Percentiles rank a stretch among this genome's conserved stretches.
These are phyloP conservation scores for Erannis defoliaria DNA, from an alignment of 2,888 invertebrate species.

Conservation along the genomic window DNA sequence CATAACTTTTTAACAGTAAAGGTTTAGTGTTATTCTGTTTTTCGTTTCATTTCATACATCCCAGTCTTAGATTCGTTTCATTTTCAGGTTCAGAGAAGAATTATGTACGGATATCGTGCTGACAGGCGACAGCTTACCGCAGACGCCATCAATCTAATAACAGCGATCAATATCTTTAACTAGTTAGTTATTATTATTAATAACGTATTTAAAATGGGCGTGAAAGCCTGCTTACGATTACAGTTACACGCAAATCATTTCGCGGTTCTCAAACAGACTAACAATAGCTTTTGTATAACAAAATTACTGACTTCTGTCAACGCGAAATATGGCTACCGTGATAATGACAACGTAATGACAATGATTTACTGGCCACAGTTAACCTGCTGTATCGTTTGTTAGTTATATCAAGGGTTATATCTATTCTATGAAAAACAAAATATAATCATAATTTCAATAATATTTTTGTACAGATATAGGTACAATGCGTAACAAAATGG, in stretches of 20 bases:
- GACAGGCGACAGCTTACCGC: not conserved
- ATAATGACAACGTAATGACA: conserved; percentile 6
- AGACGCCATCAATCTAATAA: not conserved
- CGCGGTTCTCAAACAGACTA: conserved; percentile 14
- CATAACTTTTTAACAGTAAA: too few relatives aligned
- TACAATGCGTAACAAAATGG: too few relatives aligned
- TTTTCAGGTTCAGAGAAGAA: not conserved
- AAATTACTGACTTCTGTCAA: conserved; percentile 17
- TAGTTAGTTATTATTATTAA: not conserved
- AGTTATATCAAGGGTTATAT: too few relatives aligned
- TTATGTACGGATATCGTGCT: not conserved
- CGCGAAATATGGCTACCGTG: conserved; percentile 5
- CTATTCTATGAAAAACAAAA: too few relatives aligned
- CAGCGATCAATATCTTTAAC: not conserved
- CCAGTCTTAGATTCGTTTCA: too few relatives aligned
- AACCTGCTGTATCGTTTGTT: not conserved
- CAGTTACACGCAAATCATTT: conserved; percentile 11
- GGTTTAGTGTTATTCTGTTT: too few relatives aligned
- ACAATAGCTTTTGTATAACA: conserved; percentile 7
- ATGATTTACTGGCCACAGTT: not conserved
- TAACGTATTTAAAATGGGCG: conserved; percentile 5
- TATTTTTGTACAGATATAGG: too few relatives aligned
- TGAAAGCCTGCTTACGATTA: conserved; percentile 7
- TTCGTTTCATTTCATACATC: too few relatives aligned
- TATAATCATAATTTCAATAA: too few relatives aligned